Conservation (phyloP, 2,113 vertebrate species). For the Varanus salvator region DNA sequence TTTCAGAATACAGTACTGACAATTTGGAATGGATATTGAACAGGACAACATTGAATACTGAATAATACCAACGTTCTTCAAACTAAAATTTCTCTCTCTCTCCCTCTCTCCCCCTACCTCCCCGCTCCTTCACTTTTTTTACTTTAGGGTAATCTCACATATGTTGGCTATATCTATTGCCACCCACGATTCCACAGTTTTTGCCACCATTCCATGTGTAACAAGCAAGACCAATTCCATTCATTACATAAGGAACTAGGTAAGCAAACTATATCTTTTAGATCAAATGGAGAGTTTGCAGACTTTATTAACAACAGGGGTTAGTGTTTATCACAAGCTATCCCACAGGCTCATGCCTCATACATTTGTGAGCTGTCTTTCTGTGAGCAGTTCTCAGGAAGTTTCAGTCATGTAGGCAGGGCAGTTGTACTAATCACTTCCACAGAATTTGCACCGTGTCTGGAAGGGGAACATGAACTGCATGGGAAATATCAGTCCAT, state of each 20-base stretch:
- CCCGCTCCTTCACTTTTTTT: no score
- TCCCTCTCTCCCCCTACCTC: not conserved
- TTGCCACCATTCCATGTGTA: not conserved
- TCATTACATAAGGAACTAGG: not conserved
- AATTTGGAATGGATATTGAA: not conserved
- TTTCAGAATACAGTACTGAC: not conserved
- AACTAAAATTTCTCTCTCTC: slow-evolving; percentile 23
- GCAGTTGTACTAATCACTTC: not conserved
- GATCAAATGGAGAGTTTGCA: slow-evolving; percentile 7
- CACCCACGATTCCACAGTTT: not conserved
- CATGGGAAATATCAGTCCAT: not conserved
- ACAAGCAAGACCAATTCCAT: slow-evolving; percentile 6
- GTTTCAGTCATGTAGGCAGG: not conserved
- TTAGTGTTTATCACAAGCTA: not conserved
- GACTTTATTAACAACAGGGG: not conserved
- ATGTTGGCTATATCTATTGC: not conserved
- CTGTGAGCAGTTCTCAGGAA: no score
- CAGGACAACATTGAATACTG: not conserved
- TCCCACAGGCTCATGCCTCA: not conserved
- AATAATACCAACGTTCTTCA: slow-evolving; percentile 22
- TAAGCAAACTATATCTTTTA: not conserved
- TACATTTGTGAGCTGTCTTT: not conserved
- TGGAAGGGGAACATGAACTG: not conserved
- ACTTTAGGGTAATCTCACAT: not conserved
- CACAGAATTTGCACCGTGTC: not conserved